Conservation (phyloP, 2,113 vertebrate genomes). For the Aythya baeri region DNA sequence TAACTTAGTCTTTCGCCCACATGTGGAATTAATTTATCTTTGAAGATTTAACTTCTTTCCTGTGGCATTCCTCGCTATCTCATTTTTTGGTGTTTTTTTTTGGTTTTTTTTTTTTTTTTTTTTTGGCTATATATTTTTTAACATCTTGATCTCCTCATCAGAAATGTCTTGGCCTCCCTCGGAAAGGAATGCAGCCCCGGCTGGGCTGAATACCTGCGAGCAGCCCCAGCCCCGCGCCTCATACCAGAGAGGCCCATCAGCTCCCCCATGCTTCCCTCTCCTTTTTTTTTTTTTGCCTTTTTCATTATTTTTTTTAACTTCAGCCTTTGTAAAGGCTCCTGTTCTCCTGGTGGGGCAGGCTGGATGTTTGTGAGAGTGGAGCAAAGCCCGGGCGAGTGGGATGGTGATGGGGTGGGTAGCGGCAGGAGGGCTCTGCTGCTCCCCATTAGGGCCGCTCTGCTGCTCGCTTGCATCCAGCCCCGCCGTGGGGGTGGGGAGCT, state of each 20-base stretch:
- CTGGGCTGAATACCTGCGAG: conserved; percentile 85
- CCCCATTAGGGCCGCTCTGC: conserved; percentile 41
- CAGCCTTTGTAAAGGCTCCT: neutral
- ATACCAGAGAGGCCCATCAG: conserved; percentile 81
- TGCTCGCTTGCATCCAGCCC: conserved; percentile 65
- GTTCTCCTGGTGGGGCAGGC: conserved; percentile 39
- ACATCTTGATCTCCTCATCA: conserved; percentile 74
- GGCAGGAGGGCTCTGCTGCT: conserved; percentile 31
- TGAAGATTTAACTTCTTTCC: conserved; percentile 77
- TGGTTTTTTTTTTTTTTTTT: neutral
- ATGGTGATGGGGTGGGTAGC: conserved; percentile 57
- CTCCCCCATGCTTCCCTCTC: conserved; percentile 25
- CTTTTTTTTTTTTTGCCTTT: neutral
- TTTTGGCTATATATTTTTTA: conserved; percentile 42
- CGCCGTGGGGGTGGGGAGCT: conserved; percentile 15
- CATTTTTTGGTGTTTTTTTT: neutral
- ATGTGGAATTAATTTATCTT: conserved; percentile 83
- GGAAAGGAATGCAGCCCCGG: conserved; percentile 80
- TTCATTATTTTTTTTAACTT: neutral
- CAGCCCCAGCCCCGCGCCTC: conserved; percentile 67
- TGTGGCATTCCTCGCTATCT: conserved; percentile 69
- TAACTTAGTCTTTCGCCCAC: conserved; percentile 80
- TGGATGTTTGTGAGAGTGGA: conserved; percentile 15
- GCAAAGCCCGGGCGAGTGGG: neutral
- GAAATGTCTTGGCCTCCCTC: conserved; percentile 77